Base-by-base conservation (phyloP, 2,113 vertebrate species). In the Eurystomus gularis region DNA sequence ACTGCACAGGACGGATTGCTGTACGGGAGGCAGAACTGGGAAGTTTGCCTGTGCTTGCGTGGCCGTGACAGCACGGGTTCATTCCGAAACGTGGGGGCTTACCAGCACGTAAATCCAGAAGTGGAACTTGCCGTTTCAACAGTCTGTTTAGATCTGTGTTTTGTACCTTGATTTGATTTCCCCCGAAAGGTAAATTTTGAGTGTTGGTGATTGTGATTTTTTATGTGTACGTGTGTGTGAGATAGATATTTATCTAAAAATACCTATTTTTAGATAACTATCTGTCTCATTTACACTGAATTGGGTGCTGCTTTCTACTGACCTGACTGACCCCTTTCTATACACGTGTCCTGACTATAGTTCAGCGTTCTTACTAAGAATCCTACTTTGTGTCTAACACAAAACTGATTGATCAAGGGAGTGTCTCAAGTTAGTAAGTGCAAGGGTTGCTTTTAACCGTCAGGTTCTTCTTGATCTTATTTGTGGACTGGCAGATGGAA, bases 81-180 rank as follows among this genome's bases (percentile, higher is more conserved):
- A 8, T 46, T 60, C 33, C 6, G 28, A 75, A 61, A 11, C 26
- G 24, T 4, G 26, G 20, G 3, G 2, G 8, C 40, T 79, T 51
- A 15, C 10, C 16, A 44, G 31, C 28, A 16, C 54, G 48, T 55
- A n/a, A 64, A 58, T 37, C 23, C 17, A 7, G 2, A 52, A 55
- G 55, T 54, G 40, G 68, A 61, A 52, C 42, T 58, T 52, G 25
- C n/a, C 9, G 46, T 60, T 80, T 70, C 35, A 42, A 2, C n/a
- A 25, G 3, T 12, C 0, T 33, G 29, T 39, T 81, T 0, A 1
- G n/a, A 7, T 37, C 26, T 37, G 0, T 33, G 58, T 7, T 72
- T 65, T 48, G 26, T 79, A 8, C 35, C 49, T 39, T 55, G 20
- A 42, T 54, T 62, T 51, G 1, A 29, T 82, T 69, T 65, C 10